Evolutionary conservation across 2,113 vertebrate species (phyloP), one percentile per base, ranked within the genome.

Genomic region (Melanotaenia duboulayi): DNA sequence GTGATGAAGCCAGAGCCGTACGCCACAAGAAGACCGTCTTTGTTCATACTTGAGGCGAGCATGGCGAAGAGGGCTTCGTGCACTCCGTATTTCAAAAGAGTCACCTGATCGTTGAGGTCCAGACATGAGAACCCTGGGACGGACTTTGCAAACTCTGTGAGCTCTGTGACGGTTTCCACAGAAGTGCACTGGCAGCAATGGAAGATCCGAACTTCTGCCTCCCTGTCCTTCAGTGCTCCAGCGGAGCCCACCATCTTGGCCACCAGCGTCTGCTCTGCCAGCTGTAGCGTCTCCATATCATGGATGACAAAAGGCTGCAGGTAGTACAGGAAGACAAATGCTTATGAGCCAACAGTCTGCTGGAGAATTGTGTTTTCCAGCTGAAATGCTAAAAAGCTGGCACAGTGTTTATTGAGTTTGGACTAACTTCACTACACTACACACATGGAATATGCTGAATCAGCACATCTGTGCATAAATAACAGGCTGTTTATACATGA

Each of bases 31-130:
- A 99, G 95, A n/a, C 98, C 98, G 0, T 99, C 98, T 76, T 99
- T 99, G 92, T 99, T 99, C 98, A 99, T 99, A 46, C 96, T 94
- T 7, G 98, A 99, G 13, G 97, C 96, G 75, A 99, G 78, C 97
- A 99, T 96, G 48, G 98, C 95, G 65, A 99, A 99, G 51, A 99
- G 95, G 67, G 98, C 97, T 91, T 99, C 98, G 7, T 99, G 94
- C 32, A 99, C 98, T 0, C 98, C 98, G 0, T 99, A 99, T 59
- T 99, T 99, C 60, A 99, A 67, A 32, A 99, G 88, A 0, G 98
- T 99, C 88, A 99, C 98, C 85, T 99, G 98, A 72, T 99, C 98
- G 0, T 99, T 99, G 62, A 99, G 84, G 94, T 99, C 96, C 65
- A 99, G 92, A 76, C 16, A 90, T 0, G 93, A 94, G 65, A 99